Conservation (phyloP, 2,113 vertebrate species). For the Siniperca chuatsi region DNA sequence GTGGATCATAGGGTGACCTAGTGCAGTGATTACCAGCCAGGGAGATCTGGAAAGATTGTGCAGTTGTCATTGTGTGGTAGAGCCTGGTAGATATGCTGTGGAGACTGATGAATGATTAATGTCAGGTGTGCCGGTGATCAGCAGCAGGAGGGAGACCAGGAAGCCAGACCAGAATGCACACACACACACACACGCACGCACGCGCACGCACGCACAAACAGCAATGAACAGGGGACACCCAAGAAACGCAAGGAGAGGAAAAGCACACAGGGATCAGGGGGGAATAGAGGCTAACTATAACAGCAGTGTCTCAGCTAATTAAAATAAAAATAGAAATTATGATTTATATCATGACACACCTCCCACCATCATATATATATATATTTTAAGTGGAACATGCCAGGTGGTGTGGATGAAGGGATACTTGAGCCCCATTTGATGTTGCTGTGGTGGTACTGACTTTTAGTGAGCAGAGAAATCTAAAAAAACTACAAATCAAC, state of each 20-base stretch:
- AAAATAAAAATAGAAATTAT: background rate
- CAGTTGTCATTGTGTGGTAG: background rate
- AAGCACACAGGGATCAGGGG: too few relatives aligned
- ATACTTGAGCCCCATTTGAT: background rate
- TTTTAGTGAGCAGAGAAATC: background rate
- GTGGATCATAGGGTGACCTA: background rate
- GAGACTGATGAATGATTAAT: too few relatives aligned
- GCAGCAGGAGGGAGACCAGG: too few relatives aligned
- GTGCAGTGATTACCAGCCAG: background rate
- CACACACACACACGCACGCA: too few relatives aligned
- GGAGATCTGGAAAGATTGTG: background rate
- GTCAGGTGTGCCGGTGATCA: too few relatives aligned
- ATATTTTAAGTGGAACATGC: too few relatives aligned
- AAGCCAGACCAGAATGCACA: too few relatives aligned
- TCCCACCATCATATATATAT: background rate
- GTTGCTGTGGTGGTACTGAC: background rate
- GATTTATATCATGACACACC: background rate
- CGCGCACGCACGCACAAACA: too few relatives aligned
- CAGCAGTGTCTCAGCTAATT: background rate
- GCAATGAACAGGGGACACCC: too few relatives aligned
- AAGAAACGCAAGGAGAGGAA: too few relatives aligned
- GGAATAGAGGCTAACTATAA: too few relatives aligned
- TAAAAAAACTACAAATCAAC: slow-evolving; percentile 6
- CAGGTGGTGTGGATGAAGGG: background rate
- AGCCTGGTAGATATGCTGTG: too few relatives aligned